phyloP scores from a whole-genome alignment of 2,113 vertebrate species.

The Cephalopholis sonnerati region DNA sequence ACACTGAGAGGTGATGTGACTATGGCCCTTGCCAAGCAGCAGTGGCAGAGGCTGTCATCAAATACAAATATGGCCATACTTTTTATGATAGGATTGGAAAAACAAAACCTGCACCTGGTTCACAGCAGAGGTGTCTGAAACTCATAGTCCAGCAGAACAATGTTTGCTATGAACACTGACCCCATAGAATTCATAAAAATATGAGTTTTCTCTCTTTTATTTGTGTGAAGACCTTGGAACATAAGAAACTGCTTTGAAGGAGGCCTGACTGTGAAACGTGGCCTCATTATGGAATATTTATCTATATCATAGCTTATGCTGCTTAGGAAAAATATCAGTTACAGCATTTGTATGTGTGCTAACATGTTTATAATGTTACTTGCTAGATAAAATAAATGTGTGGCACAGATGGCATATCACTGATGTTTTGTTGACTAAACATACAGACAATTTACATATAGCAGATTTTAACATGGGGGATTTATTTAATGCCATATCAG shows the following conservation, averaged over 20 bases:
- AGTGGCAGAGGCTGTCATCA: constrained; percentile 16
- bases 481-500: background rate
- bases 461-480: background rate
- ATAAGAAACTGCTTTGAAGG: background rate
- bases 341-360: background rate
- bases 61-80: constrained; percentile 26
- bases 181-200: background rate
- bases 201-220: background rate
- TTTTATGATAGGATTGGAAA: constrained; percentile 33
- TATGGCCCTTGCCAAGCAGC: constrained; percentile 10
- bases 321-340: background rate
- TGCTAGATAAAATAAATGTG: background rate
- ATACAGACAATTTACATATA: background rate
- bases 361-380: background rate
- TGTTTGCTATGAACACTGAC: constrained; percentile 35
- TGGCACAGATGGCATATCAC: background rate
- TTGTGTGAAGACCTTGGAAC: background rate
- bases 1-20: constrained; percentile 1
- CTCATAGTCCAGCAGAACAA: background rate
- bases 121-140: constrained; percentile 26
- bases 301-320: background rate
- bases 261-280: background rate
- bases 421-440: background rate
- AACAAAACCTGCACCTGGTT: constrained; percentile 33
- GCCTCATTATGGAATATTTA: background rate